phyloP scores from a whole-genome alignment of 2,888 invertebrate genomes.

The Tiliacea aurago region DNA sequence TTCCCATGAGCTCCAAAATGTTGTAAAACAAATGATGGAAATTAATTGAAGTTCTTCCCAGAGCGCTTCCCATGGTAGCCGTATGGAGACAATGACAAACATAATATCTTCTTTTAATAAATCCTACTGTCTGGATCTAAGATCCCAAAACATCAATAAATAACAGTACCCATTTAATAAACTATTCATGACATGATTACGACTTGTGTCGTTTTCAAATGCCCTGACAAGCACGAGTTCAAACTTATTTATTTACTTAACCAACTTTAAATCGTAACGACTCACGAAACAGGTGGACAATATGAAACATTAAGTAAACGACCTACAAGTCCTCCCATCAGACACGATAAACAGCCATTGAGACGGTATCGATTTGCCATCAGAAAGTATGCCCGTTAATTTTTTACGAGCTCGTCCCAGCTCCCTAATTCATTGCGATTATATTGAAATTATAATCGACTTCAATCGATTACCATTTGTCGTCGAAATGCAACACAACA shows the following conservation, averaged over 20 bases:
- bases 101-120: background rate
- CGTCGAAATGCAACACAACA: conserved; percentile 74
- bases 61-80: background rate
- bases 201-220: conserved; percentile 4
- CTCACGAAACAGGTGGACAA: conserved; percentile 54
- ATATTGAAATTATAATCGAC: conserved; percentile 72
- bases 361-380: conserved; percentile 84
- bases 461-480: conserved; percentile 70
- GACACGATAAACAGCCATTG: conserved; percentile 55
- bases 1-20: background rate
- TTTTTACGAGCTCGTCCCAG: conserved; percentile 81
- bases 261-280: conserved; percentile 36
- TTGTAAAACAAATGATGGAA: background rate
- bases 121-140: background rate
- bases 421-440: conserved; percentile 83
- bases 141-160: conserved; percentile 6
- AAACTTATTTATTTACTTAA: conserved; percentile 40
- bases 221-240: conserved; percentile 28
- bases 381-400: conserved; percentile 82
- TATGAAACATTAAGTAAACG: conserved; percentile 54
- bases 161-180: conserved; percentile 21
- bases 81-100: background rate
- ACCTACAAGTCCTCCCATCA: conserved; percentile 40
- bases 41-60: background rate
- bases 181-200: conserved; percentile 40